Percentiles rank a stretch among this genome's conserved stretches.
Evolutionary conservation across 2,888 invertebrate genomes (phyloP).

Genomic region (Liodrosophila aerea): DNA sequence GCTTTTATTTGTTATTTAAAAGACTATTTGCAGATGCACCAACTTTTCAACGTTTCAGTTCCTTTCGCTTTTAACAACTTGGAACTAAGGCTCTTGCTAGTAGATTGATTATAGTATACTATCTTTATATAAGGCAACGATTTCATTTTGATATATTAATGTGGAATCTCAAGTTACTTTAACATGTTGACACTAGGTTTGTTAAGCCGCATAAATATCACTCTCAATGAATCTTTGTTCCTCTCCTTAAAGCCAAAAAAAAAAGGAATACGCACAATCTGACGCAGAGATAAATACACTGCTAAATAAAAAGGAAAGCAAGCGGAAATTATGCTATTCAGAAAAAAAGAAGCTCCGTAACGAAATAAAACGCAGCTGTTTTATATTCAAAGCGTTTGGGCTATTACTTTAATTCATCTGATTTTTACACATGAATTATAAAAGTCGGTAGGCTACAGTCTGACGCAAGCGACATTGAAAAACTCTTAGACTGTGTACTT

Average conservation of each 20-base stretch:
- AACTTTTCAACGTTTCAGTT: too few species aligned
- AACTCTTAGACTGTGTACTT: not conserved
- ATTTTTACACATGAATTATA: constrained; percentile 72
- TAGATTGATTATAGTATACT: too few species aligned
- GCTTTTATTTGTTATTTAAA: constrained; percentile 32
- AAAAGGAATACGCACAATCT: too few species aligned
- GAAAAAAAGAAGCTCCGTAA: constrained; percentile 14
- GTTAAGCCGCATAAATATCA: too few species aligned
- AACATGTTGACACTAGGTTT: too few species aligned
- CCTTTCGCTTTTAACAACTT: too few species aligned
- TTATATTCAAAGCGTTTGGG: constrained; percentile 61
- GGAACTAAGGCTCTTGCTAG: too few species aligned
- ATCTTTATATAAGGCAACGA: too few species aligned
- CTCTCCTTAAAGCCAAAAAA: too few species aligned
- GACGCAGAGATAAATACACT: too few species aligned
- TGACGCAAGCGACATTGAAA: not conserved
- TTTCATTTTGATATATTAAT: constrained; percentile 23
- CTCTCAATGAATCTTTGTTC: too few species aligned
- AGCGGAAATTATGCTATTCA: constrained; percentile 1
- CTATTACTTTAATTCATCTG: constrained; percentile 64
- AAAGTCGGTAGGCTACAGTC: not conserved
- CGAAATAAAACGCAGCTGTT: constrained; percentile 30
- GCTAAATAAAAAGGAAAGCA: not conserved
- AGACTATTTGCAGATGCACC: too few species aligned
- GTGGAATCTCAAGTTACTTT: constrained; percentile 7